Evolutionary conservation across 2,888 invertebrate genomes (phyloP).

Genomic region (Urechis unicinctus): DNA sequence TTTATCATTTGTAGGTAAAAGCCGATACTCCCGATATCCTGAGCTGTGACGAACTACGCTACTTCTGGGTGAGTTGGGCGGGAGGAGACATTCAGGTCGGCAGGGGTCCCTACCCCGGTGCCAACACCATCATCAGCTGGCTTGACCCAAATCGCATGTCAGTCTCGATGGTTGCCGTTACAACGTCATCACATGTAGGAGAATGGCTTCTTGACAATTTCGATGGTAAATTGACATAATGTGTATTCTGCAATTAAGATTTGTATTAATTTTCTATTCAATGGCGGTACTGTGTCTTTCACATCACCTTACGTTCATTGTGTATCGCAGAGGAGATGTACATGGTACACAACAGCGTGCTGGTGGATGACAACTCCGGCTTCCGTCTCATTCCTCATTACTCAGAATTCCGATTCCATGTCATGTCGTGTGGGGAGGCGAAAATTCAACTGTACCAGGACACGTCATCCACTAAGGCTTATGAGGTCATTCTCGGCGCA

Average conservation of each 20-base stretch:
- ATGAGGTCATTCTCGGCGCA: not conserved
- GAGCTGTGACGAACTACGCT: not conserved
- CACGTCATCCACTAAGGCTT: not conserved
- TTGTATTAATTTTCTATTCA: too few relatives aligned
- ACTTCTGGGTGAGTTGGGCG: not conserved
- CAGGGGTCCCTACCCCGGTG: not conserved
- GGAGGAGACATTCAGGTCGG: not conserved
- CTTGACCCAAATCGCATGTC: not conserved
- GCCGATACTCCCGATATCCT: not conserved
- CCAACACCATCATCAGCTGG: not conserved
- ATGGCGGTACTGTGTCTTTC: not conserved
- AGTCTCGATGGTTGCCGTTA: not conserved
- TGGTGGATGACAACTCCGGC: not conserved
- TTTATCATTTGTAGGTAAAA: too few relatives aligned
- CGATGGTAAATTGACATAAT: too few relatives aligned
- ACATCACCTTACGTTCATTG: not conserved
- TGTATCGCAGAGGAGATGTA: not conserved
- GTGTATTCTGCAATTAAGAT: too few relatives aligned
- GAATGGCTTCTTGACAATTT: too few relatives aligned
- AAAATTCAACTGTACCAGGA: not conserved
- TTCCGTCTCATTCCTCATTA: not conserved
- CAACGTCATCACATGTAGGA: not conserved
- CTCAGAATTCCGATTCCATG: not conserved
- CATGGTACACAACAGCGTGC: not conserved
- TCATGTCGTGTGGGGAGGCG: not conserved